Evolutionary conservation across 2,888 invertebrate genomes (phyloP).

Genomic region (Isotomurus palustris): DNA sequence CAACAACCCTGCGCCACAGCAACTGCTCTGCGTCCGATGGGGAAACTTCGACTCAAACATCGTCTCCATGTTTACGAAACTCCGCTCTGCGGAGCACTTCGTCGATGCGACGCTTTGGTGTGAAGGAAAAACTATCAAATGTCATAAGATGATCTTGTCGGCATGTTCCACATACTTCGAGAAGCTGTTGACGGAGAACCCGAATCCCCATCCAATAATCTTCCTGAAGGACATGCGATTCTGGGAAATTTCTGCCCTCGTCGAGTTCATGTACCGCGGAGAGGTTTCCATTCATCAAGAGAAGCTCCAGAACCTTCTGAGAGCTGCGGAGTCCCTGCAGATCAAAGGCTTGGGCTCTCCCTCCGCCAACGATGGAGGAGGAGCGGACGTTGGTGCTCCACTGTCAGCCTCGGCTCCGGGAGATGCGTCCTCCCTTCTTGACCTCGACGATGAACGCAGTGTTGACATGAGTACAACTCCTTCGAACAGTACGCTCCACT

Average conservation of each 20-base stretch:
- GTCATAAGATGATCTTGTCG: constrained; percentile 46
- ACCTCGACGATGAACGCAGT: constrained; percentile 27
- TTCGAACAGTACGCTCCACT: constrained; percentile 16
- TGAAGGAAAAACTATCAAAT: constrained; percentile 43
- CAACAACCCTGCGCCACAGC: constrained; percentile 28
- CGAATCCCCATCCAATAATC: constrained; percentile 45
- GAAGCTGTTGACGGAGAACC: constrained; percentile 42
- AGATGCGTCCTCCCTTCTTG: constrained; percentile 11
- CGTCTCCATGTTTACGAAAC: constrained; percentile 46
- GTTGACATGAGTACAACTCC: constrained; percentile 19
- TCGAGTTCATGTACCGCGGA: constrained; percentile 46
- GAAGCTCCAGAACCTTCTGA: constrained; percentile 42
- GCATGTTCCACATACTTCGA: constrained; percentile 46
- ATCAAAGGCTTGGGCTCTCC: constrained; percentile 46
- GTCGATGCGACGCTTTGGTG: constrained; percentile 46
- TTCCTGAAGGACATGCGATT: constrained; percentile 45
- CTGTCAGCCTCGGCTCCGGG: not conserved
- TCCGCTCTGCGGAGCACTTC: constrained; percentile 44
- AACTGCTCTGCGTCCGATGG: constrained; percentile 46
- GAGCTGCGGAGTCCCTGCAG: constrained; percentile 46
- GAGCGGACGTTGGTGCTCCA: constrained; percentile 6
- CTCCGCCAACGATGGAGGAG: constrained; percentile 30
- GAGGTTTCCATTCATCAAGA: constrained; percentile 46
- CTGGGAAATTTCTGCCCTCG: constrained; percentile 46
- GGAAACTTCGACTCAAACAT: constrained; percentile 47